Evolutionary conservation across 1,140 invertebrate species (phyloP), one percentile per base, ranked within the genome.

Genomic region (Drosophila leontia): DNA sequence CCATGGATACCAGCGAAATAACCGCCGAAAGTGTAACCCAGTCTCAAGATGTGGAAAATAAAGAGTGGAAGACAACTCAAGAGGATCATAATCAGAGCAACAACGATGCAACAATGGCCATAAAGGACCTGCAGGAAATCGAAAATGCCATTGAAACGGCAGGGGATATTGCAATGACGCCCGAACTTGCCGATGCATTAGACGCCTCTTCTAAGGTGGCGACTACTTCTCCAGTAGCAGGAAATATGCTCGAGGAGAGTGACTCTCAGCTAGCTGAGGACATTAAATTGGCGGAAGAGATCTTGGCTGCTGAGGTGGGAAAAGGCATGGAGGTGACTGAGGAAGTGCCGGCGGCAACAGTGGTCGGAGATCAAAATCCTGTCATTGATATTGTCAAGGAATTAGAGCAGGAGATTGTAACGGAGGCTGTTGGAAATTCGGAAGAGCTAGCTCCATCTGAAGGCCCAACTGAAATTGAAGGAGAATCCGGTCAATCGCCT

Each of bases 251-350:
- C 7, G 70, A 74, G 12, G 37, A 60, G 15, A 72, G 44, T 19
- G 70, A 74, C 11, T 72, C 70, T 7, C 70, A 74, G 45, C 68
- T 74, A 11, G 70, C 70, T 12, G 70, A 74, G 39, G 70, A 74
- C 17, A 72, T 74, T 15, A 74, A 74, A 9, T 41, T 74, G 68
- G 70, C 70, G 11, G 70, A 74, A 23, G 70, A 74, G 67, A 74
- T 74, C 17, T 23, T 74, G 3, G 70, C 70, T 4, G 70, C 70
- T 34, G 67, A 74, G 12, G 67, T 71, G n/a, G 67, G 70, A 11
- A 72, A 60, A 32, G 37, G 44, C 26, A 34, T 72, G 13, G 55
- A 72, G 37, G 37, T 17, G 2, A 72, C 29, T 9, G 69, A 72
- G 44, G 32, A 29, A 32, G 11, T 35, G n/a, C 13, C 15, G 7